Conservation (phyloP, 2,888 invertebrate genomes). For the Megalurothrips usitatus region DNA sequence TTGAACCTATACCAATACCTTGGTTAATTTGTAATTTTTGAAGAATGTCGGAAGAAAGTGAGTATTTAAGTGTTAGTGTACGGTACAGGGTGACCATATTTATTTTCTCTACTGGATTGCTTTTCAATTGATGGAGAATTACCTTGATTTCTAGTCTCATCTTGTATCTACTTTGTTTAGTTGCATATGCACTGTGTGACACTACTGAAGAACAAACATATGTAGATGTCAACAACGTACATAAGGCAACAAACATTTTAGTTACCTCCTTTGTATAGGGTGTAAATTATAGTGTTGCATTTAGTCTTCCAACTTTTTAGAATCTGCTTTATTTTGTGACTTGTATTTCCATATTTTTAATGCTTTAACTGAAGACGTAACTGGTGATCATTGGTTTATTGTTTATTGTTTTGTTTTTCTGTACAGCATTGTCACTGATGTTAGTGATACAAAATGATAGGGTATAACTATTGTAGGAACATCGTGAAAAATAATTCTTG, state of each 20-base stretch:
- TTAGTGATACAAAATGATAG: background rate
- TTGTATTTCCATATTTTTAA: background rate
- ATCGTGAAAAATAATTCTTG: background rate
- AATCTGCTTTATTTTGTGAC: background rate
- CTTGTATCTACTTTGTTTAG: background rate
- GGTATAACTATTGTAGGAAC: background rate
- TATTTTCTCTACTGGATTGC: conserved; percentile 12
- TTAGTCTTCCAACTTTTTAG: conserved; percentile 5
- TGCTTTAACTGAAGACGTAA: background rate
- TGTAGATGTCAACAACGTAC: background rate
- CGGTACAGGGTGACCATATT: background rate
- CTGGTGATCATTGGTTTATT: background rate
- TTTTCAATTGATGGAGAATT: background rate
- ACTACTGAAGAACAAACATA: background rate
- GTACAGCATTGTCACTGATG: background rate
- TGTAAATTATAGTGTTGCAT: background rate
- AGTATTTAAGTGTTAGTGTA: background rate
- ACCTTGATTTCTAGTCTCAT: conserved; percentile 5
- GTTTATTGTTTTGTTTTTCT: background rate
- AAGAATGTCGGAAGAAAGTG: background rate
- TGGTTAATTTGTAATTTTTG: background rate
- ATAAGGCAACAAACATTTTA: background rate
- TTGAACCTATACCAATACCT: background rate
- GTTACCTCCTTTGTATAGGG: background rate
- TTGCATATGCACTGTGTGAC: background rate